These are phyloP conservation scores for Hemaris fuciformis DNA, from an alignment of 2,888 invertebrate species.

Conservation along the genomic window DNA sequence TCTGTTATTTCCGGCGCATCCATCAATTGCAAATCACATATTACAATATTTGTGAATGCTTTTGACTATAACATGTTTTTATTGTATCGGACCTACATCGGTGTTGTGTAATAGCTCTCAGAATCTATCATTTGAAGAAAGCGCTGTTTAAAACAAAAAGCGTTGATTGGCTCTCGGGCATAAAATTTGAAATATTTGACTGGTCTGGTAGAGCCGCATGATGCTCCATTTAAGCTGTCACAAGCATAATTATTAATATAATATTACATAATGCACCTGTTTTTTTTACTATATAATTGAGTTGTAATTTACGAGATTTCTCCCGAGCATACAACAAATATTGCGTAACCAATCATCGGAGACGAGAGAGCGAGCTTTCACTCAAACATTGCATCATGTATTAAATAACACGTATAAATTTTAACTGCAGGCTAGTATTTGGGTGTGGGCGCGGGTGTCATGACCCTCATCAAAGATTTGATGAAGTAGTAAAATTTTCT, in stretches of 20 bases:
- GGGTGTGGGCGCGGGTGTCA: background rate
- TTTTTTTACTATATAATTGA: background rate
- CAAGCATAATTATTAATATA: background rate
- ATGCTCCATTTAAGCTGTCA: too few species aligned
- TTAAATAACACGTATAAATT: conserved; percentile 11
- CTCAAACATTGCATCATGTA: conserved; percentile 7
- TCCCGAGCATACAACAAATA: conserved; percentile 8
- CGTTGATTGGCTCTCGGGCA: too few species aligned
- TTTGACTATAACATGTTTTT: background rate
- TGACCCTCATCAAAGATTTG: background rate
- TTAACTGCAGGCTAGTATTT: background rate
- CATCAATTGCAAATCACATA: background rate
- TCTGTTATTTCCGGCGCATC: background rate
- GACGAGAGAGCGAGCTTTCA: conserved; percentile 8
- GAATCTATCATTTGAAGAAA: background rate
- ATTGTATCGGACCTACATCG: background rate
- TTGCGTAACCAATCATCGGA: conserved; percentile 1
- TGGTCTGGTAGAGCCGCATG: too few species aligned
- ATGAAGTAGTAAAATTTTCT: too few species aligned
- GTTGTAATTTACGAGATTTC: background rate
- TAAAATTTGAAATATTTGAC: background rate
- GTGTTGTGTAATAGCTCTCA: background rate
- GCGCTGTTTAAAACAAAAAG: too few species aligned
- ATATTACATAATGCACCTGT: background rate
- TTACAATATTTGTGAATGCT: background rate